A percentile compares a stretch with the other conserved stretches of the same genome.
phyloP scores from a whole-genome alignment of 1,140 invertebrate genomes.

The Anastatus disparis region DNA sequence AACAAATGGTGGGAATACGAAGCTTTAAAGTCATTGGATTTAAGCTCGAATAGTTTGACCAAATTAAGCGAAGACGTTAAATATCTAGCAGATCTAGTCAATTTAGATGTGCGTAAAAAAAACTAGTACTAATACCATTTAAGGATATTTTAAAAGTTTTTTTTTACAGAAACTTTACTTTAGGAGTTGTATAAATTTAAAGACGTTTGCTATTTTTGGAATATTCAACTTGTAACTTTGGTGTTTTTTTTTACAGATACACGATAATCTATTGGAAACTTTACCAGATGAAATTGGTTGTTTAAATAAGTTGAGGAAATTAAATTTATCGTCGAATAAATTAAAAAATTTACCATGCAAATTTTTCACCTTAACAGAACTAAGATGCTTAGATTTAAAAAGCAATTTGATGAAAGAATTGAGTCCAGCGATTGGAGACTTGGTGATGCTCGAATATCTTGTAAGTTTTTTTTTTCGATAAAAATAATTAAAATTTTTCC shows the following conservation, averaged over 20 bases:
- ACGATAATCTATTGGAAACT: slow-evolving; percentile 80
- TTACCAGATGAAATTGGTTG: slow-evolving; percentile 83
- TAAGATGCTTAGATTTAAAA: slow-evolving; percentile 76
- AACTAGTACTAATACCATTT: too few species aligned
- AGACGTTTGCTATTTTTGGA: too few species aligned
- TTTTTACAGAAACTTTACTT: too few species aligned
- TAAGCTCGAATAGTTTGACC: slow-evolving; percentile 82
- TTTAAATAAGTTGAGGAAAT: slow-evolving; percentile 76
- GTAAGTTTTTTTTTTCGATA: too few species aligned
- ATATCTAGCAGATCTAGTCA: slow-evolving; percentile 76
- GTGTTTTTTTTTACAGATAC: slow-evolving; percentile 70
- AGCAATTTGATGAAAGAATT: slow-evolving; percentile 72
- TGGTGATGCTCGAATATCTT: slow-evolving; percentile 78
- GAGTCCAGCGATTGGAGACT: slow-evolving; percentile 74
- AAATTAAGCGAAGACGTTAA: slow-evolving; percentile 76
- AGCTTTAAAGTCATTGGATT: slow-evolving; percentile 79
- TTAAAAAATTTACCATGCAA: slow-evolving; percentile 72
- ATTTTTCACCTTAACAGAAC: slow-evolving; percentile 75
- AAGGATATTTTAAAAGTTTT: too few species aligned
- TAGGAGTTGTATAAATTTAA: too few species aligned
- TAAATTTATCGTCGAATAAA: slow-evolving; percentile 86
- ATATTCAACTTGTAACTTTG: too few species aligned
- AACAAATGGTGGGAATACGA: slow-evolving; percentile 89
- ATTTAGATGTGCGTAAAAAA: slow-evolving; percentile 79
- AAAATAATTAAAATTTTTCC: too few species aligned